These are phyloP conservation scores for Helostoma temminkii DNA, from an alignment of 2,797 vertebrate genomes.

Conservation along the genomic window DNA sequence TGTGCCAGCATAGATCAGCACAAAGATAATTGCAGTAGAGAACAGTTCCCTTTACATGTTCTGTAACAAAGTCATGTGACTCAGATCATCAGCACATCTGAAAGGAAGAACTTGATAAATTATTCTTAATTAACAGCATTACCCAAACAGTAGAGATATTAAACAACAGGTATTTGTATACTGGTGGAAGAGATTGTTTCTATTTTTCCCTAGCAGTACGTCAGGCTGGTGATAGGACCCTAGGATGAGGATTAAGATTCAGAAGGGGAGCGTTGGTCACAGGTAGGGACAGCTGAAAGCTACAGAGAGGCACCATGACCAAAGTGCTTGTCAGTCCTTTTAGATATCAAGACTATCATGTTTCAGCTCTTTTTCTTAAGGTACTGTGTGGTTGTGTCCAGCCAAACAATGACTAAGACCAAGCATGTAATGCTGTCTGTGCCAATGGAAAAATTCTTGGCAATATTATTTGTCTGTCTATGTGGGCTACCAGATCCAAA, in stretches of 20 bases:
- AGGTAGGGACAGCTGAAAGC: not conserved
- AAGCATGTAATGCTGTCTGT: too few relatives aligned
- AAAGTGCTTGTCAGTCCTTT: too few relatives aligned
- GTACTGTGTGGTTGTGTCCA: too few relatives aligned
- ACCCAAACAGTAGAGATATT: not conserved
- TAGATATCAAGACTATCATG: too few relatives aligned
- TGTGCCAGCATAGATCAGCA: not conserved
- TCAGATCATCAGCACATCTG: not conserved
- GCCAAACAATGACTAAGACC: too few relatives aligned
- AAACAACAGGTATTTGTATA: not conserved
- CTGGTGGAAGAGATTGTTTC: too few relatives aligned
- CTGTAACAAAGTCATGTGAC: not conserved
- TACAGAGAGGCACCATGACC: too few relatives aligned
- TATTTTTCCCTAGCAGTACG: slow-evolving; percentile 34
- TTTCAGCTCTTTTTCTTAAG: too few relatives aligned
- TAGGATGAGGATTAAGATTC: slow-evolving; percentile 19
- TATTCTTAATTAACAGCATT: not conserved
- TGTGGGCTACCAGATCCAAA: slow-evolving; percentile 6
- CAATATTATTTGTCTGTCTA: too few relatives aligned
- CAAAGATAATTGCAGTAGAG: slow-evolving; percentile 8
- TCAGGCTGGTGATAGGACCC: slow-evolving; percentile 12
- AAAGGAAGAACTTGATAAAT: not conserved
- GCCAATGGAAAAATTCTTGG: too few relatives aligned
- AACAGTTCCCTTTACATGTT: not conserved
- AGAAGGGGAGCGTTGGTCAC: slow-evolving; percentile 1